Percentiles rank a stretch among this genome's conserved stretches.
phyloP scores from a whole-genome alignment of 53 echinoderm and acorn worm species.

The Holothuria leucospilota region DNA sequence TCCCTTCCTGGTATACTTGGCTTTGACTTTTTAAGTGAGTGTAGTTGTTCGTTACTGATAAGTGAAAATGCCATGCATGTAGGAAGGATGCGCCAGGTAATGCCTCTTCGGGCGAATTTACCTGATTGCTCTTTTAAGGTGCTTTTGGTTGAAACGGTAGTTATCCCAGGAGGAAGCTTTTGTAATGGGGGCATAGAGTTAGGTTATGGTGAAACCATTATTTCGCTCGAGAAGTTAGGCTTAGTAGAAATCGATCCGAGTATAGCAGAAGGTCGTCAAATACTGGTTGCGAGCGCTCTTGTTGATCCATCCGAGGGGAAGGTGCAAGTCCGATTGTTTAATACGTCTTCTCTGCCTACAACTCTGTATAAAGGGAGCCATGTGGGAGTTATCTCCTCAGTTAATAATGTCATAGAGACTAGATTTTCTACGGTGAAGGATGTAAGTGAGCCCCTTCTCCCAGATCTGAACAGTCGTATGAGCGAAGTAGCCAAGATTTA shows the following conservation, averaged over 20 bases:
- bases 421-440: neutral
- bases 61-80: slow-evolving; percentile 3
- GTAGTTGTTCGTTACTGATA: neutral
- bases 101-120: neutral
- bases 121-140: neutral
- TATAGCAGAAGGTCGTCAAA: no score
- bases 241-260: neutral
- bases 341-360: no score
- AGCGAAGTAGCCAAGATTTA: neutral
- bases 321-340: neutral
- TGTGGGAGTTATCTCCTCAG: no score
- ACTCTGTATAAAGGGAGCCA: no score
- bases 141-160: neutral
- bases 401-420: neutral
- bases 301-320: no score
- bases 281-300: no score
- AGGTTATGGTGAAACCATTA: neutral
- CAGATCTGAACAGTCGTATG: neutral
- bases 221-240: neutral
- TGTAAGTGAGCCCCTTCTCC: no score
- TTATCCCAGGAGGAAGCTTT: neutral
- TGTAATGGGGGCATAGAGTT: neutral
- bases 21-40: no score
- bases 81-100: neutral
- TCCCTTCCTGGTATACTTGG: no score